A percentile compares a stretch with the other conserved stretches of the same genome.
Conservation (phyloP, 2,888 invertebrate genomes). For the Oeneis ivallda region DNA sequence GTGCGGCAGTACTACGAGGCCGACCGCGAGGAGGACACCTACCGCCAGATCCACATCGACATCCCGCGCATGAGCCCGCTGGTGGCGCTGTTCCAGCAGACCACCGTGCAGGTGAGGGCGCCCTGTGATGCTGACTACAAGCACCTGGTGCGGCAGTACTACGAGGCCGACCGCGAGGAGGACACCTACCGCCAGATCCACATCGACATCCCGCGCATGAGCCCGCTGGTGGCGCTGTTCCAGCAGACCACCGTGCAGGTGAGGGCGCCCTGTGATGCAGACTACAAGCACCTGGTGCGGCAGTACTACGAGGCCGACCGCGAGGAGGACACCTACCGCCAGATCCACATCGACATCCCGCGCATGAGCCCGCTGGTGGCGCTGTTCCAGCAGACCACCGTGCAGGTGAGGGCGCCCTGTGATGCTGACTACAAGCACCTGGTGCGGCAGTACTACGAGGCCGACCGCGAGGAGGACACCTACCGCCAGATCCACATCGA, state of each 20-base stretch:
- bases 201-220: constrained; percentile 99
- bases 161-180: constrained; percentile 91
- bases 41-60: constrained; percentile 96
- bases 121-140: constrained; percentile 98
- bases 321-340: constrained; percentile 93
- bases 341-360: constrained; percentile 99
- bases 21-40: constrained; percentile 93
- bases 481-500: constrained; percentile 97
- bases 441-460: constrained; percentile 97
- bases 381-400: constrained; percentile 96
- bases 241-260: constrained; percentile 96
- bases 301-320: constrained; percentile 96
- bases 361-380: constrained; percentile 99
- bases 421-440: constrained; percentile 98
- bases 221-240: constrained; percentile 97
- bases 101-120: no score
- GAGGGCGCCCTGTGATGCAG: no score
- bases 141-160: constrained; percentile 97
- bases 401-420: no score
- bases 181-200: constrained; percentile 97
- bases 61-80: constrained; percentile 99
- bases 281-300: constrained; percentile 96
- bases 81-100: constrained; percentile 97
- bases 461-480: constrained; percentile 93
- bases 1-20: constrained; percentile 98